Percentiles rank a stretch among this genome's conserved stretches.
phyloP scores from a whole-genome alignment of 2,113 vertebrate species.

The Melierax canorus region DNA sequence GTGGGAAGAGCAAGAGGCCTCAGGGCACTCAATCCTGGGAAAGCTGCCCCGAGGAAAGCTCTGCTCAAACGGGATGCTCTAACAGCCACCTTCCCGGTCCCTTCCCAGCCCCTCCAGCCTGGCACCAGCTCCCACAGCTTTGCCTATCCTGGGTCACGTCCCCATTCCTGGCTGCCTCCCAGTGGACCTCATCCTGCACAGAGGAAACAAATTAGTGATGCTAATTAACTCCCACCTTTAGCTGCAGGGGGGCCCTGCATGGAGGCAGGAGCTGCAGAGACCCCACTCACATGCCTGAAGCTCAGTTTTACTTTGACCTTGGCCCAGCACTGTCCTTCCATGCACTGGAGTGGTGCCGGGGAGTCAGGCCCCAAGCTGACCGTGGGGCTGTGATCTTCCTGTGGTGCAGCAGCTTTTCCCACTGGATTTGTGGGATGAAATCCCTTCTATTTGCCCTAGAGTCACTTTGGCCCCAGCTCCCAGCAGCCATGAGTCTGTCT shows the following conservation, averaged over 20 bases:
- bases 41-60: neutral
- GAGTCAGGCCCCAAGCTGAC: neutral
- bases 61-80: fast-evolving
- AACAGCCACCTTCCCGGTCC: neutral
- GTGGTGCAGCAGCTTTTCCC: neutral
- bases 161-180: neutral
- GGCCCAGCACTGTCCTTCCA: neutral
- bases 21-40: neutral
- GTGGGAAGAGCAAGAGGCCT: neutral
- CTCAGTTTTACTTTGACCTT: neutral
- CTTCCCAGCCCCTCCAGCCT: neutral
- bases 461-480: neutral
- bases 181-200: neutral
- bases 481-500: neutral
- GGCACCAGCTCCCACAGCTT: neutral
- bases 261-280: neutral
- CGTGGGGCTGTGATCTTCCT: neutral
- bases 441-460: neutral
- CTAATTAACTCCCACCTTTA: neutral
- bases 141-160: neutral
- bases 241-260: too few species aligned
- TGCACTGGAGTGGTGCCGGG: fast-evolving
- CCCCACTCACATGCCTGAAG: neutral
- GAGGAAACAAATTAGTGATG: neutral
- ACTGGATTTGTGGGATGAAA: neutral